Base-by-base conservation (phyloP, 2,113 vertebrate genomes). In the Labeo catla region DNA sequence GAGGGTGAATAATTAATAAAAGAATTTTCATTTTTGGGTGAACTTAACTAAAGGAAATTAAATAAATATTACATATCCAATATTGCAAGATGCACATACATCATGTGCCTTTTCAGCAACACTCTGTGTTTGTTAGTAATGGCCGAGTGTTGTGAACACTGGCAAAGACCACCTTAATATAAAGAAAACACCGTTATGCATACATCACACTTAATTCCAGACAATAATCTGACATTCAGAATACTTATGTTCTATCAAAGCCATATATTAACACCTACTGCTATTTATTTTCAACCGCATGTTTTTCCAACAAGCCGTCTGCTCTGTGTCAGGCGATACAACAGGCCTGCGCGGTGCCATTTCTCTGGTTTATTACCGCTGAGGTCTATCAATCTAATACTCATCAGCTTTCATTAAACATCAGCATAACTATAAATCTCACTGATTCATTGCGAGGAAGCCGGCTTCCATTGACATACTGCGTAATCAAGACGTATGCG, bases 361-460 rank as follows among this genome's bases (percentile, higher is more conserved):
- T 43, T 81, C 15, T 65, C 3, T 34, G 43, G 45, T 45, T 73
- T 73, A 57, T 73, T 57, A 39, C 52, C 13, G 34, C 52, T 73
- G 81, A 36, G 12, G 6, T 70, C 34, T 43, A 57, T 73, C 66
- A 21, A 84, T 84, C 81, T 54, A 34, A 83, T 83, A 54, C 65
- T 81, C 79, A 65, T 81, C 65, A 83, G 36, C 81, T 49, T 72
- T 83, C 81, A 19, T 70, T 43, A 39, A 23, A 59, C 19, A 45
- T 70, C 65, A 83, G 13, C 28, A 36, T 21, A 52, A 52, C 63
- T 83, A 83, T 83, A 74, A 84, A 84, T 84, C 82, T 59, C 49
- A 59, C 28, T 57, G 68, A 72, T 84, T n/a, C 68, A 84, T 45
- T 23, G 66, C 57, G 81, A 59, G 21, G 66, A 84, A 73, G 59